Evolutionary conservation across 2,797 vertebrate genomes (phyloP), one percentile per base, ranked within the genome.

Genomic region (Apogon talboti): DNA sequence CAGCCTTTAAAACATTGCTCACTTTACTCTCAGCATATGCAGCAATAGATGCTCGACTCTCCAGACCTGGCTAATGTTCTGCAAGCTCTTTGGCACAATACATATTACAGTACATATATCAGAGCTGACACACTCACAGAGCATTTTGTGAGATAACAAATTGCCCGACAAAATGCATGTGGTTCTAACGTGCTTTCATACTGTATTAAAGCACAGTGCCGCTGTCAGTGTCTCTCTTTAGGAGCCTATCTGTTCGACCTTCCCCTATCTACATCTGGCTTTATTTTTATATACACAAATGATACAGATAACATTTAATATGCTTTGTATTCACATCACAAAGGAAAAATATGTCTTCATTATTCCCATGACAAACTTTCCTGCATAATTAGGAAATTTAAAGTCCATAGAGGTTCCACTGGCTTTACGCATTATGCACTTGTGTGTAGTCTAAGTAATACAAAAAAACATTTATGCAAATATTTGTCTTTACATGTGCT

Each of bases 11-110:
- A 94, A 89, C 93, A 94, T 96, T 92, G 96, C 95, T 96, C 95
- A 94, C 93, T 95, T 95, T 93, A 92, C 92, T 92, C 80, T 87
- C 92, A 95, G 95, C 94, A 96, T 95, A 95, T 94, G 73, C 67
- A 90, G 92, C 91, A 88, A 83, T 67, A 74, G 87, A 90, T 91
- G 91, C 92, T 94, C 90, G 43, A 87, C 90, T 95, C 94, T 95
- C 94, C 83, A 79, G 91, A 93, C 82, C 94, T 93, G 92, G 94
- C 93, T 94, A 92, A 92, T 91, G 91, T 84, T 94, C 94, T 93
- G 93, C 93, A 88, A 89, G 89, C 86, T 72, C 86, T 78, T 69
- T 81, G 90, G 88, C 90, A 91, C 90, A 93, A 89, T 80, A 87
- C 89, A 91, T 93, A 92, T 93, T 92, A 93, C 91, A 92, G 93